Evolutionary conservation across 2,797 vertebrate species (phyloP), one percentile per base, ranked within the genome.

Genomic region (Tinamus major): DNA sequence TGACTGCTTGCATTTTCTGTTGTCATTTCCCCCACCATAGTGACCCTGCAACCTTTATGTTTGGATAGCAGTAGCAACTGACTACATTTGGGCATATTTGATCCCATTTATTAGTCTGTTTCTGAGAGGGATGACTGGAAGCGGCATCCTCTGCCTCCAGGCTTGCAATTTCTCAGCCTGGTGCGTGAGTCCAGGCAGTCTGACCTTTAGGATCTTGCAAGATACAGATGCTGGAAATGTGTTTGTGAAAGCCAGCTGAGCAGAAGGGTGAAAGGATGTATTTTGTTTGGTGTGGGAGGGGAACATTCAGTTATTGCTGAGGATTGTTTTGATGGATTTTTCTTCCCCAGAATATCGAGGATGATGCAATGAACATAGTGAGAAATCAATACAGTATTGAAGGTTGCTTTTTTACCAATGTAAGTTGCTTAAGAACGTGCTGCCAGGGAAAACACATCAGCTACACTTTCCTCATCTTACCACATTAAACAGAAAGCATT

Each of bases 371-470:
- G 61, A 83, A 80, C 65, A 29, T 27, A 67, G 31, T 74, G 68
- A 68, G 74, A 92, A 91, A 92, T 94, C 77, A 51, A 72, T 94
- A 44, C 0, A 2, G 13, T 79, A 84, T 82, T 74, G 74, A 92
- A 93, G 44, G 49, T 16, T 95, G 80, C 49, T 42, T 92, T 94
- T 95, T 95, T 95, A 88, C 56, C 68, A 68, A 13, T 21, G 15
- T 55, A 27, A 84, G 87, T 56, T 78, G 20, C 70, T 41, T 84
- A 91, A 87, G 80, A 59, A 63, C 35, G 18, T 69, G 18, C 61
- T 81, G 44, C 13, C 68, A 62, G 51, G 89, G 17, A 64, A 74
- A 72, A 56, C 12, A 55, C 41, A 27, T 70, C 61, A 88, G 23
- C 72, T 85, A 70, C 24, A 72, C 44, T 41, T 79, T 39, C 27